Percentiles rank a stretch among this genome's conserved stretches.
These are phyloP conservation scores for Azemiops feae DNA, from an alignment of 2,113 vertebrate genomes.

Conservation along the genomic window DNA sequence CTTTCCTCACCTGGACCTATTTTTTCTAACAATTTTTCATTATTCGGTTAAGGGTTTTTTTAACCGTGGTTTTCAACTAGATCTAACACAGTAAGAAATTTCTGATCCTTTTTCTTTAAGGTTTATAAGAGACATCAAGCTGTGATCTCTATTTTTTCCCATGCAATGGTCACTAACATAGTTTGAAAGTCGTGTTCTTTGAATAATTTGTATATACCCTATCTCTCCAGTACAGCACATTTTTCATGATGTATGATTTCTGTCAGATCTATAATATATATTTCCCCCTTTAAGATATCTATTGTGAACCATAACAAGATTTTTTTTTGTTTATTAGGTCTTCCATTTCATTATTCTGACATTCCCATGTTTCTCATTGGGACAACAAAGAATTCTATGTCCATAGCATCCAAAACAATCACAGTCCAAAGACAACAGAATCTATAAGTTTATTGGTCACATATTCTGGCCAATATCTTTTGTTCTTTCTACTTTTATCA, in stretches of 20 bases:
- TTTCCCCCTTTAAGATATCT: not conserved
- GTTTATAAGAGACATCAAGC: not conserved
- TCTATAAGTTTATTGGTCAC: not conserved
- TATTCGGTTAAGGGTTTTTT: not conserved
- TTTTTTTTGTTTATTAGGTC: not conserved
- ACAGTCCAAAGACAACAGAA: conserved; percentile 5
- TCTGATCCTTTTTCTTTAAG: not conserved
- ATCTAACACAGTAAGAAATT: not conserved
- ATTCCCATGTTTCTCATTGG: conserved; percentile 2
- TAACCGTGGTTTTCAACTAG: not conserved
- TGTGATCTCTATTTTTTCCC: not conserved
- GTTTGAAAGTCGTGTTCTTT: not conserved
- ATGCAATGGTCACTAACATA: not conserved
- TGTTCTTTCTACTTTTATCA: not conserved
- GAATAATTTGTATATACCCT: not conserved
- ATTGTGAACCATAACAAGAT: not conserved
- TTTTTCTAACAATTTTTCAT: not conserved
- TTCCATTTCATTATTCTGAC: not conserved
- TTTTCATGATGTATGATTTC: not conserved
- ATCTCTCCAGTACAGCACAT: not conserved
- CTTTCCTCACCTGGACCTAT: not conserved
- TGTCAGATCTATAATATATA: not conserved
- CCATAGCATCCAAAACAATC: not conserved
- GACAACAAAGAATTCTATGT: not conserved
- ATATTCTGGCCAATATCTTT: conserved; percentile 3